These are phyloP conservation scores for Lanistes nyassanus DNA, from an alignment of 1,140 invertebrate genomes.

Conservation along the genomic window DNA sequence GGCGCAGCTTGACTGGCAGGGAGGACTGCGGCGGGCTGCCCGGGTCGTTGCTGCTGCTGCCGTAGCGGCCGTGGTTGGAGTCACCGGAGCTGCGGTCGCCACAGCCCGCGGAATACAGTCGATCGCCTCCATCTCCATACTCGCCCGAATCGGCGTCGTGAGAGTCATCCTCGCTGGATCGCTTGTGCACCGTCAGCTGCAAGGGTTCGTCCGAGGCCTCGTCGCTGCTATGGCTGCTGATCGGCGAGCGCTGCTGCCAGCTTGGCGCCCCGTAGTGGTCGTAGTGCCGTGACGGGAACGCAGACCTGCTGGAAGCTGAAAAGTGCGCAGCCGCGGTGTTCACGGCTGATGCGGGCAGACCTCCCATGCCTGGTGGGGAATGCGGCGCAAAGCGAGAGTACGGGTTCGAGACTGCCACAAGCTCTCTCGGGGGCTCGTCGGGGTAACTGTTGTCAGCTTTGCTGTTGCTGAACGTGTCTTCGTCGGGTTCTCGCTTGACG, in stretches of 20 bases:
- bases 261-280: neutral
- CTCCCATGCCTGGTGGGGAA: neutral
- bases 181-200: constrained; percentile 39
- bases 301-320: neutral
- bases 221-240: constrained; percentile 33
- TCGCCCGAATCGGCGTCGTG: neutral
- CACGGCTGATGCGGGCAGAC: constrained; percentile 9
- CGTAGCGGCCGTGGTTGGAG: constrained; percentile 24
- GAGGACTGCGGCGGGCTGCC: constrained; percentile 36
- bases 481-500: constrained; percentile 19
- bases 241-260: constrained; percentile 16
- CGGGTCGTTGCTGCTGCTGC: constrained; percentile 17
- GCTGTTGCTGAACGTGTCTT: neutral
- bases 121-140: neutral
- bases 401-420: neutral
- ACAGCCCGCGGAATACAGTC: neutral
- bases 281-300: constrained; percentile 16
- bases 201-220: constrained; percentile 37
- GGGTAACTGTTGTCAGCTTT: neutral
- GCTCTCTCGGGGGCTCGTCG: neutral
- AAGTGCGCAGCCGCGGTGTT: neutral
- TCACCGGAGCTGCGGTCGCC: neutral
- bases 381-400: neutral
- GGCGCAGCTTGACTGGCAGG: constrained; percentile 56
- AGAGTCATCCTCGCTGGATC: constrained; percentile 11